phyloP scores from a whole-genome alignment of 2,888 invertebrate species.

The Meghimatium bilineatum region DNA sequence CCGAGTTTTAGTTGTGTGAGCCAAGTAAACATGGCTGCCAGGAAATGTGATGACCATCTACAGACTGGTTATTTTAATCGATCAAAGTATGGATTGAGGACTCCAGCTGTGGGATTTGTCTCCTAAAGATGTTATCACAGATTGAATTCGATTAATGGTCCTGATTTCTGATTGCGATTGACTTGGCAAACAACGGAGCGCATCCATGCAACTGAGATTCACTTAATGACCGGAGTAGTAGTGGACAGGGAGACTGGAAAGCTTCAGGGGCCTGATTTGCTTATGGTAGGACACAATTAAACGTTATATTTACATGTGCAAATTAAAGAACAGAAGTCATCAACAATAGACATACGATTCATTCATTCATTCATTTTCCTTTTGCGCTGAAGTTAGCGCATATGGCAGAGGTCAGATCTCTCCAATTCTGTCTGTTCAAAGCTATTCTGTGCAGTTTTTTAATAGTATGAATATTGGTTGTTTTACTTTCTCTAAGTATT shows the following conservation, averaged over 20 bases:
- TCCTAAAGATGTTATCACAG: not conserved
- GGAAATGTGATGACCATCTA: not conserved
- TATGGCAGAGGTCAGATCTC: no score
- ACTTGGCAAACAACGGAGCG: not conserved
- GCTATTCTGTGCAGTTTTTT: no score
- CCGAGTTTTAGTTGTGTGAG: not conserved
- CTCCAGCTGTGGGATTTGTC: not conserved
- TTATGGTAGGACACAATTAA: not conserved
- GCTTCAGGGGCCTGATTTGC: not conserved
- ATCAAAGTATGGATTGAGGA: not conserved
- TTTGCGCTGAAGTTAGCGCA: no score
- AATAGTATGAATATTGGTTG: no score
- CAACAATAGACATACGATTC: no score
- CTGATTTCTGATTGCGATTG: not conserved
- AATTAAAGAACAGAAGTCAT: no score
- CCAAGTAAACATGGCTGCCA: not conserved
- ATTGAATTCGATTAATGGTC: not conserved
- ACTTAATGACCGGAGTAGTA: not conserved
- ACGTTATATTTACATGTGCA: not conserved
- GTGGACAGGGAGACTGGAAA: not conserved
- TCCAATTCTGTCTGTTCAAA: no score
- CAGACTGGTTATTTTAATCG: not conserved
- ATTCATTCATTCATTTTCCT: no score
- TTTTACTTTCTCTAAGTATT: no score
- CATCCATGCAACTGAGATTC: not conserved